Evolutionary conservation across 2,113 vertebrate species (phyloP).

Genomic region (Callaeas wilsoni): DNA sequence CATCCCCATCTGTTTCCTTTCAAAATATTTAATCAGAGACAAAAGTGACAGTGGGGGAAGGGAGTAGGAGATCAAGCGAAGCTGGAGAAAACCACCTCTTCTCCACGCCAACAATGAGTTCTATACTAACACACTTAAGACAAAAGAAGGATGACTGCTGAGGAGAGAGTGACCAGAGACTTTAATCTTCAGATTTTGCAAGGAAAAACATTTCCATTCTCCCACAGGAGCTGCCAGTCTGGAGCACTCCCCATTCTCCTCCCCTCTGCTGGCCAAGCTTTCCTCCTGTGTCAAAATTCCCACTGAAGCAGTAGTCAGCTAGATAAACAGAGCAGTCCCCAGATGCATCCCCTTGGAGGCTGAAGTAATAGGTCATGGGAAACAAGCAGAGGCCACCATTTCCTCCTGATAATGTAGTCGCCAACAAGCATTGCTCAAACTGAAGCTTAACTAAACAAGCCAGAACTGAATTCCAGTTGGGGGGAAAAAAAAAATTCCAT

Average conservation of each 20-base stretch:
- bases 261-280: background rate
- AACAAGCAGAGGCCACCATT: slow-evolving; percentile 29
- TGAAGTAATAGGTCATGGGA: slow-evolving; percentile 58
- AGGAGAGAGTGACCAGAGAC: background rate
- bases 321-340: slow-evolving; percentile 53
- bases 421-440: background rate
- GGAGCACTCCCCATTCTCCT: rapidly evolving
- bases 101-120: background rate
- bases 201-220: slow-evolving; percentile 25
- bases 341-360: slow-evolving; percentile 39
- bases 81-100: slow-evolving; percentile 22
- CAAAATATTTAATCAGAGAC: slow-evolving; percentile 37
- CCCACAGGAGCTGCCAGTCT: slow-evolving; percentile 26
- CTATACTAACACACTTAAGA: background rate
- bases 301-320: slow-evolving; percentile 34
- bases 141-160: background rate
- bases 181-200: slow-evolving; percentile 34
- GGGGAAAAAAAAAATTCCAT: background rate
- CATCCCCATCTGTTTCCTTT: slow-evolving; percentile 56
- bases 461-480: background rate
- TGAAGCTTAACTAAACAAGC: slow-evolving; percentile 18
- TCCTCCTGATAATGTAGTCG: slow-evolving; percentile 35
- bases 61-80: background rate
- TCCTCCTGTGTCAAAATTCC: slow-evolving; percentile 26
- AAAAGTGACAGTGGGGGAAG: slow-evolving; percentile 47